Conservation (phyloP, 1,140 invertebrate genomes). For the Propsilocerus akamusi region DNA sequence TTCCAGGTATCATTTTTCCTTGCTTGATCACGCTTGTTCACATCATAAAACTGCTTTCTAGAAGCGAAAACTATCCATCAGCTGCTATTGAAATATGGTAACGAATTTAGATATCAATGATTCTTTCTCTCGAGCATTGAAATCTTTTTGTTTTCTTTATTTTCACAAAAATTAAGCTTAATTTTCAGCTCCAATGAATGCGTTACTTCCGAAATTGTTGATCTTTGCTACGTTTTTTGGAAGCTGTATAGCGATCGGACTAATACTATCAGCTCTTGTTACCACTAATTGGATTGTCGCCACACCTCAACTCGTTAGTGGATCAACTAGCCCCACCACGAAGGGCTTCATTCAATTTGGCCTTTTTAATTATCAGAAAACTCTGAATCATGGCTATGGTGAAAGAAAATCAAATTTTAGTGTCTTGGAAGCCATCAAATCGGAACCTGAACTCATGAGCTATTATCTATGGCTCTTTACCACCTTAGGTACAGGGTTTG, state of each 20-base stretch:
- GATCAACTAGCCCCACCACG: neutral
- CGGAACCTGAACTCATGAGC: conserved; percentile 16
- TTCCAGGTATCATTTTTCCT: too few relatives aligned
- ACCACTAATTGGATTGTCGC: conserved; percentile 78
- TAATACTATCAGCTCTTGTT: conserved; percentile 65
- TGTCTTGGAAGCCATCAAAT: conserved; percentile 14
- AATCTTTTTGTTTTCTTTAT: too few relatives aligned
- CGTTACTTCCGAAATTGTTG: conserved; percentile 21
- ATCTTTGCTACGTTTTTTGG: conserved; percentile 80
- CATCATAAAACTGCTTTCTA: too few relatives aligned
- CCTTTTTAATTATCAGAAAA: conserved; percentile 65
- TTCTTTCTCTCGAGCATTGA: too few relatives aligned
- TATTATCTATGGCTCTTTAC: conserved; percentile 21
- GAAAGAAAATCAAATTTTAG: conserved; percentile 33
- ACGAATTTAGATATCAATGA: too few relatives aligned
- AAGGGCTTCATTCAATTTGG: conserved; percentile 62
- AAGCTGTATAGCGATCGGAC: conserved; percentile 58
- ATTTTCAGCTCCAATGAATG: neutral
- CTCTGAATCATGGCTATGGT: conserved; percentile 65
- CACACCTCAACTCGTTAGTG: conserved; percentile 38
- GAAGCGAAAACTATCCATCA: too few relatives aligned
- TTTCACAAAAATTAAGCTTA: too few relatives aligned
- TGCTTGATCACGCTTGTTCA: too few relatives aligned
- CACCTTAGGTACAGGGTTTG: conserved; percentile 19
- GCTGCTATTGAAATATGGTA: too few relatives aligned